These are phyloP conservation scores for Coecobrya sp. DNA, from an alignment of 2,888 invertebrate genomes.

Conservation along the genomic window DNA sequence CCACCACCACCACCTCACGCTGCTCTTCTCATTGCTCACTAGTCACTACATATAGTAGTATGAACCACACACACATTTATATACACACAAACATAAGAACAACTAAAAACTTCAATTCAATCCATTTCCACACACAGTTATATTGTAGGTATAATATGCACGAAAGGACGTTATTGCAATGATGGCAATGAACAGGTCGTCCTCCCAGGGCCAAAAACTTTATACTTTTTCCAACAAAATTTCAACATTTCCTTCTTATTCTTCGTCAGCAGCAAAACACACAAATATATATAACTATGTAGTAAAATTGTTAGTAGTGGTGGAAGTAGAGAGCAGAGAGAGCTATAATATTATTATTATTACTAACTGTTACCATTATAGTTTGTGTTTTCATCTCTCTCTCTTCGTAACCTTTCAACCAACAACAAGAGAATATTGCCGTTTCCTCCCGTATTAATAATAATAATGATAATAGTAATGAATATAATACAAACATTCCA, in stretches of 20 bases:
- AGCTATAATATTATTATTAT: conserved; percentile 29
- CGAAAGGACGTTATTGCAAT: conserved; percentile 59
- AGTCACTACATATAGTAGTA: conserved; percentile 2
- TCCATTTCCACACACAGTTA: conserved; percentile 68
- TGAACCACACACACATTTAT: neutral
- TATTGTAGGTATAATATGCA: conserved; percentile 65
- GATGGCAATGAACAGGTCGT: conserved; percentile 78
- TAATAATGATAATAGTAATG: conserved; percentile 77
- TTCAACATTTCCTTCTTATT: conserved; percentile 64
- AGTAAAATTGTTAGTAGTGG: neutral
- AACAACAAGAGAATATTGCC: conserved; percentile 74
- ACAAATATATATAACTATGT: conserved; percentile 38
- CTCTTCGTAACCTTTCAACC: conserved; percentile 67
- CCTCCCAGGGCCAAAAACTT: conserved; percentile 68
- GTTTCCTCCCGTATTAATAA: conserved; percentile 79
- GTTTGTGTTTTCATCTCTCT: conserved; percentile 71
- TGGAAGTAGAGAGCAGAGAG: too few relatives aligned
- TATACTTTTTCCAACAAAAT: conserved; percentile 72
- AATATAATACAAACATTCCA: conserved; percentile 77
- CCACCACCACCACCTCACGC: conserved; percentile 2
- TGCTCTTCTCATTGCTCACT: conserved; percentile 14
- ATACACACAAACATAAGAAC: neutral
- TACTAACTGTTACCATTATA: conserved; percentile 27
- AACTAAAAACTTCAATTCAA: conserved; percentile 80
- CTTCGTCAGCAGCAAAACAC: neutral